Evolutionary conservation across 2,113 vertebrate genomes (phyloP).

Genomic region (Albula glossodonta): DNA sequence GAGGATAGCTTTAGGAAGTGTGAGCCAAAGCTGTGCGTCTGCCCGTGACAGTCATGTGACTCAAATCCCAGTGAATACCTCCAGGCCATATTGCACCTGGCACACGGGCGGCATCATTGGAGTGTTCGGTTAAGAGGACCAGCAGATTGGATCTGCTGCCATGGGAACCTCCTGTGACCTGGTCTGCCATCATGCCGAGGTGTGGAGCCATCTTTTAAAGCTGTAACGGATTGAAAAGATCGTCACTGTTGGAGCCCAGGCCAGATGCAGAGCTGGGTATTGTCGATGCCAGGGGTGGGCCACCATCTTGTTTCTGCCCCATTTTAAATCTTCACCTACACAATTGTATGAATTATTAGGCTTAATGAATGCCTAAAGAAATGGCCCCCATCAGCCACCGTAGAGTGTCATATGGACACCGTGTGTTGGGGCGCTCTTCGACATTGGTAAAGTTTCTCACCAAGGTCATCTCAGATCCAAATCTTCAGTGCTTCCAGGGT

Average conservation of each 20-base stretch:
- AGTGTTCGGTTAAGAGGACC: neutral
- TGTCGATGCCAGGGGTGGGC: no score
- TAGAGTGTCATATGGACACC: slow-evolving; percentile 11
- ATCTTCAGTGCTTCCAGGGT: neutral
- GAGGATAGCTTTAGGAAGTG: neutral
- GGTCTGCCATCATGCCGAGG: neutral
- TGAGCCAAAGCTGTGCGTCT: neutral
- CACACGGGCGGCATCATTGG: neutral
- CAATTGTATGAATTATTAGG: no score
- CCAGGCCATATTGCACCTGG: neutral
- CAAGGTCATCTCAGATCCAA: slow-evolving; percentile 51
- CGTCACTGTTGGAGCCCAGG: neutral
- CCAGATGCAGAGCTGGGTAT: no score
- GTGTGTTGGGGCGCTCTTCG: slow-evolving; percentile 53
- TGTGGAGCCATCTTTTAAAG: neutral
- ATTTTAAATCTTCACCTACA: no score
- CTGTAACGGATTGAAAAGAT: slow-evolving; percentile 49
- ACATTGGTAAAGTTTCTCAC: slow-evolving; percentile 43
- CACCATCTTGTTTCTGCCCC: no score
- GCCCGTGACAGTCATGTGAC: neutral
- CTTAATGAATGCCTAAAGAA: no score
- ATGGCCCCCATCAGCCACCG: no score
- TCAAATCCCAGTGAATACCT: neutral
- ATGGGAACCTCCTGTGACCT: neutral
- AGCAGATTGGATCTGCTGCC: neutral